phyloP scores from a whole-genome alignment of 92 coral and sea anemone genomes.

The Metridium senile region DNA sequence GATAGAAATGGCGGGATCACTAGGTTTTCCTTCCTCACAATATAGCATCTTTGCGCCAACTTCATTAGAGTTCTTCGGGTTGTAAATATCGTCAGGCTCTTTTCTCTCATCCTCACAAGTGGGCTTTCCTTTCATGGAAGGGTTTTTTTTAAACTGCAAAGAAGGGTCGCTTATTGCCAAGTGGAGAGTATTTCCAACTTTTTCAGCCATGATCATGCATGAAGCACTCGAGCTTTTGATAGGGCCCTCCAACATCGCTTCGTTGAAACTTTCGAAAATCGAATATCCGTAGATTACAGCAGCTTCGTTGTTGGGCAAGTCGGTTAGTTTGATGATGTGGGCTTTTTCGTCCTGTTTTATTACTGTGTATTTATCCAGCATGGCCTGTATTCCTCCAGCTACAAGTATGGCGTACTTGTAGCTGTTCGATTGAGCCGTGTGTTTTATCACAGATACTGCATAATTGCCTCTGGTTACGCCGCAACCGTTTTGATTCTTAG shows the following conservation, averaged over 20 bases:
- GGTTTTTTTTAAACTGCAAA: neutral
- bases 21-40: neutral
- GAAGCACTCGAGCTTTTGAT: neutral
- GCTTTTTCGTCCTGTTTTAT: neutral
- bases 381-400: neutral
- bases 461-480: neutral
- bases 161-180: constrained; percentile 8
- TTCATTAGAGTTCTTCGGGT: neutral
- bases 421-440: constrained; percentile 47
- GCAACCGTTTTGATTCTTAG: constrained; percentile 8
- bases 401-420: neutral
- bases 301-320: neutral
- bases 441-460: constrained; percentile 10
- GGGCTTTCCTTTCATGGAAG: neutral
- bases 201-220: constrained; percentile 10
- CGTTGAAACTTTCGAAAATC: constrained; percentile 24
- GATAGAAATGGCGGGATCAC: neutral
- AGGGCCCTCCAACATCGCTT: neutral
- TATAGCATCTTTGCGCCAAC: neutral
- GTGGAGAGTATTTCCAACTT: neutral
- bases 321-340: constrained; percentile 3
- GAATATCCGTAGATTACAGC: constrained; percentile 1
- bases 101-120: neutral
- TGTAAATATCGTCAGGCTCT: neutral
- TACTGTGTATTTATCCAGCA: constrained; percentile 1